phyloP scores from a whole-genome alignment of 2,797 vertebrate species.

The Simalia tracyae region DNA sequence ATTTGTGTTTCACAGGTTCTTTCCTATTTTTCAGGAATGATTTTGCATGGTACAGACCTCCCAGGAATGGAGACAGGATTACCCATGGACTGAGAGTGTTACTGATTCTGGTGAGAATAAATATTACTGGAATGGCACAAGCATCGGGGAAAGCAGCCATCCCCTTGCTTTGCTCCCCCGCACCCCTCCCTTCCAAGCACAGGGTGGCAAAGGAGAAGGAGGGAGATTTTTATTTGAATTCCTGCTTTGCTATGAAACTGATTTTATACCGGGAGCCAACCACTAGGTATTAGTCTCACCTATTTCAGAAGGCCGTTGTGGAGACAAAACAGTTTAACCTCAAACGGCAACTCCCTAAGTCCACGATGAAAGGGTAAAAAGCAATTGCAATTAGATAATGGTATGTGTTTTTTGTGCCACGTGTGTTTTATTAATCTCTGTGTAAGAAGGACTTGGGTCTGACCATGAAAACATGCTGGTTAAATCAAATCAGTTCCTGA shows the following conservation, averaged over 20 bases:
- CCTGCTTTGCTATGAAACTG: background rate
- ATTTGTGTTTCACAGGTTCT: conserved; percentile 45
- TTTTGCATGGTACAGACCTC: conserved; percentile 27
- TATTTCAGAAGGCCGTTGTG: background rate
- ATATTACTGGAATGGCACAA: background rate
- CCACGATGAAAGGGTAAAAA: background rate
- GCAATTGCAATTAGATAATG: background rate
- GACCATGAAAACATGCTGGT: background rate
- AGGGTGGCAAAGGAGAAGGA: background rate
- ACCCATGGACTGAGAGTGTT: background rate
- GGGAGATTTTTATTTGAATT: background rate
- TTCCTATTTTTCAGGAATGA: conserved; percentile 41
- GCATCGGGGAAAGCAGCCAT: too few relatives aligned
- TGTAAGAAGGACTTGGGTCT: background rate
- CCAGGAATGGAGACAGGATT: background rate
- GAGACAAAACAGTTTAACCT: background rate
- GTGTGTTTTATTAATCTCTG: background rate
- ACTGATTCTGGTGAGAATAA: background rate
- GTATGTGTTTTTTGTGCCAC: background rate
- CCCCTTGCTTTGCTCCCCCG: background rate
- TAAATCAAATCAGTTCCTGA: background rate
- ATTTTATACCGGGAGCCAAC: background rate
- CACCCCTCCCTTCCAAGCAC: background rate
- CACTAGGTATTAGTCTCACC: background rate
- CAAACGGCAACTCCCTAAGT: background rate